Conservation (phyloP, 1,140 invertebrate species). For the Apis florea region DNA sequence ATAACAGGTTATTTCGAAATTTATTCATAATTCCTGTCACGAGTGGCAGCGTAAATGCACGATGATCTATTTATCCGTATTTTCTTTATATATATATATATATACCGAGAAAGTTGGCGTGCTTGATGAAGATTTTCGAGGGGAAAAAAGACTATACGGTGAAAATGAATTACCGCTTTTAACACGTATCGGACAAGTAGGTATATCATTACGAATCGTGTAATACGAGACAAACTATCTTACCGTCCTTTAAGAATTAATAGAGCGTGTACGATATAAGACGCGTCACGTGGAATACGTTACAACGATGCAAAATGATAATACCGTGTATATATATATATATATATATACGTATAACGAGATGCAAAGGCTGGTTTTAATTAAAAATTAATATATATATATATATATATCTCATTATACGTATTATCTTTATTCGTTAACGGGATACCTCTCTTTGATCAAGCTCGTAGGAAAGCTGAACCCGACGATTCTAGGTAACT, state of each 20-base stretch:
- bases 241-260: slow-evolving; percentile 1
- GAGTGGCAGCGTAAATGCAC: neutral
- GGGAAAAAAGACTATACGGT: neutral
- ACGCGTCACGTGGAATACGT: neutral
- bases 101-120: neutral
- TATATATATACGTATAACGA: neutral
- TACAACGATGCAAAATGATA: slow-evolving; percentile 27
- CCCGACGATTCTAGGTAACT: too few species aligned
- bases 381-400: neutral
- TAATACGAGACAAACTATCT: slow-evolving; percentile 9
- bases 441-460: too few species aligned
- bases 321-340: too few species aligned
- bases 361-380: neutral
- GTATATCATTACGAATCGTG: slow-evolving; percentile 28
- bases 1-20: slow-evolving; percentile 33
- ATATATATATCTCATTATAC: neutral
- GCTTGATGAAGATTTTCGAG: slow-evolving; percentile 25
- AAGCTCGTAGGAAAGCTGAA: too few species aligned
- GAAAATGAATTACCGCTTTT: slow-evolving; percentile 24
- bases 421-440: too few species aligned
- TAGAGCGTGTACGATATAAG: slow-evolving; percentile 28
- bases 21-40: slow-evolving; percentile 36
- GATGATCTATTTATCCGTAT: slow-evolving; percentile 30
- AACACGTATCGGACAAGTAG: neutral
- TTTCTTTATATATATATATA: neutral